A percentile compares a stretch with the other conserved stretches of the same genome.
phyloP scores from a whole-genome alignment of 1,140 invertebrate genomes.

The Zaprionus davidi region DNA sequence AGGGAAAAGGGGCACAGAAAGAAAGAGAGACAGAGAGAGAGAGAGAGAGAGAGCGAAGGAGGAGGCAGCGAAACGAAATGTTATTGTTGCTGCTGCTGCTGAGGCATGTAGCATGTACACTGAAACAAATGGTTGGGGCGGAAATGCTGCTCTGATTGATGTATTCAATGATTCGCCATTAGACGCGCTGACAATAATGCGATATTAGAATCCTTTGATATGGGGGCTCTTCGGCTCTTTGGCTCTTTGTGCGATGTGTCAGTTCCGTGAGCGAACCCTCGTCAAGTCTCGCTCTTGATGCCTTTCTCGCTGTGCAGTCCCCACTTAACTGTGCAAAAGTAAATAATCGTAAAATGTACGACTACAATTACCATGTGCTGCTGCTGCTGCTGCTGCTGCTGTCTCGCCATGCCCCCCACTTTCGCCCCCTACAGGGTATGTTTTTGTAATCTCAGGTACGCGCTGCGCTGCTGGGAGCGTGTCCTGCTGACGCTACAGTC shows the following conservation, averaged over 20 bases:
- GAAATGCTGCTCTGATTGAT: conserved; percentile 33
- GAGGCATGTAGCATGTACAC: conserved; percentile 31
- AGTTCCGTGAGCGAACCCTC: conserved; percentile 25
- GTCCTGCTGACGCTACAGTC: conserved; percentile 45
- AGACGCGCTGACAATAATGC: conserved; percentile 27
- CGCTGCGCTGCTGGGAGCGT: conserved; percentile 29
- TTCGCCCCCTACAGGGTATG: conserved; percentile 13
- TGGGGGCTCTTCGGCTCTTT: not conserved
- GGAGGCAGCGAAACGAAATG: conserved; percentile 17
- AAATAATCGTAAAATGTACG: conserved; percentile 73
- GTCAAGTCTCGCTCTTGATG: conserved; percentile 21
- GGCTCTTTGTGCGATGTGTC: conserved; percentile 1
- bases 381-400: not conserved
- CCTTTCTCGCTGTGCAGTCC: conserved; percentile 53
- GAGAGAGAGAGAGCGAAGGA: not conserved
- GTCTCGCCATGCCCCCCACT: too few relatives aligned
- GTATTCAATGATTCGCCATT: conserved; percentile 34
- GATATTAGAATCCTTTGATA: conserved; percentile 27
- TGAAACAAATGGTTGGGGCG: conserved; percentile 30
- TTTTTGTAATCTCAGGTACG: conserved; percentile 46
- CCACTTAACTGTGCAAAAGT: conserved; percentile 63
- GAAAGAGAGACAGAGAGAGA: not conserved
- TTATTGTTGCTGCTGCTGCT: conserved; percentile 1
- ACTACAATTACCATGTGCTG: conserved; percentile 45
- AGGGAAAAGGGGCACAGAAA: conserved; percentile 1